These are phyloP conservation scores for Molothrus aeneus DNA, from an alignment of 2,797 vertebrate genomes.

Conservation along the genomic window DNA sequence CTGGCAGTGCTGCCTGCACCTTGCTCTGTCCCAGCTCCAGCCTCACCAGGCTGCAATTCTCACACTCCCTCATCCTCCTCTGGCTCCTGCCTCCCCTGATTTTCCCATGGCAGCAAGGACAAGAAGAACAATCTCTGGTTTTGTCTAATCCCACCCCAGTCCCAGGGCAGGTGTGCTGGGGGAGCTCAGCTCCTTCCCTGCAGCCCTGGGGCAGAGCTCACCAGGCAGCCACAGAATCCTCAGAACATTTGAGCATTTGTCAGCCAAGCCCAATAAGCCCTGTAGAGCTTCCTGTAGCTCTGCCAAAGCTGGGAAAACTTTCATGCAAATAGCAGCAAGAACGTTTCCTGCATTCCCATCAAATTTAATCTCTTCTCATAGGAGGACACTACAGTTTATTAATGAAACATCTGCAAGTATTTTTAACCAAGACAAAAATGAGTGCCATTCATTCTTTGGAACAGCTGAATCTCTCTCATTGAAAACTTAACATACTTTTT, in stretches of 20 bases:
- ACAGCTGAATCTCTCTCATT: conserved; percentile 1
- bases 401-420: conserved; percentile 50
- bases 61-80: not conserved
- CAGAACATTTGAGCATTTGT: not conserved
- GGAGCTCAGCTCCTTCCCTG: not conserved
- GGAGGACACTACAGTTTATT: conserved; percentile 23
- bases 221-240: not conserved
- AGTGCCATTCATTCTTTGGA: conserved; percentile 38
- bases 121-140: not conserved
- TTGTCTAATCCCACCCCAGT: not conserved
- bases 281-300: not conserved
- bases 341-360: conserved; percentile 27
- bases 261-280: not conserved
- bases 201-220: not conserved
- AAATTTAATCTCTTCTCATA: conserved; percentile 22
- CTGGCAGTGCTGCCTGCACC: not conserved
- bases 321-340: conserved; percentile 30
- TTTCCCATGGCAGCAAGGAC: not conserved
- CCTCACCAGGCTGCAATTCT: not conserved
- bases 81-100: not conserved
- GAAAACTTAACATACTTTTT: not conserved
- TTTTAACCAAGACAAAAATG: conserved; percentile 41
- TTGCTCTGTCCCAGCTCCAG: not conserved
- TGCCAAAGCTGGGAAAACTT: conserved; percentile 24
- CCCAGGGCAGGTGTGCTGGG: not conserved